phyloP scores from a whole-genome alignment of 30 jellyfish, hydroid and myxozoan species.

The Nemopilema nomurai region DNA sequence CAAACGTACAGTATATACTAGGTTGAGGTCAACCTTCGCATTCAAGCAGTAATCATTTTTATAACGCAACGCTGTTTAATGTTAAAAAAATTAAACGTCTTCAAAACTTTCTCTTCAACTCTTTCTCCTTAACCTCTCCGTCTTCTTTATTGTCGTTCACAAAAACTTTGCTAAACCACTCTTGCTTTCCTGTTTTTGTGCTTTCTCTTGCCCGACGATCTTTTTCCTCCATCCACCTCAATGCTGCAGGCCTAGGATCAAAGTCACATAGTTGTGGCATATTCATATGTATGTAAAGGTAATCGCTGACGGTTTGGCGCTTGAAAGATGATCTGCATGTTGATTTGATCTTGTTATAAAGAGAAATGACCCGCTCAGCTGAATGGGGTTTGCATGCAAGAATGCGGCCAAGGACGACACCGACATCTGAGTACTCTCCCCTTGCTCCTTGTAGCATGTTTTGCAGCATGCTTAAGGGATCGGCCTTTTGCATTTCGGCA shows the following conservation, averaged over 20 bases:
- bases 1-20: too few relatives aligned
- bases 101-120: too few relatives aligned
- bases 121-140: too few relatives aligned
- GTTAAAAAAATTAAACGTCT: too few relatives aligned
- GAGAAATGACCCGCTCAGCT: not conserved
- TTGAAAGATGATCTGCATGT: not conserved
- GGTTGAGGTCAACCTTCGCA: too few relatives aligned
- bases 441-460: not conserved
- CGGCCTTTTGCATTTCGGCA: not conserved
- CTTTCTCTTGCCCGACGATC: not conserved
- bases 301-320: not conserved
- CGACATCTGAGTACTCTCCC: not conserved
- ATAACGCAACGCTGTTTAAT: too few relatives aligned
- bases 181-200: not conserved
- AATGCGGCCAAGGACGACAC: not conserved
- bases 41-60: too few relatives aligned
- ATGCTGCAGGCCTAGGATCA: not conserved
- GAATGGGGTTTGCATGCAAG: slow-evolving; percentile 14
- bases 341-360: slow-evolving; percentile 5
- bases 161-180: slow-evolving; percentile 1
- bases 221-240: not conserved
- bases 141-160: too few relatives aligned
- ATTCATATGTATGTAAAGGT: not conserved
- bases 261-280: not conserved
- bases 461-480: too few relatives aligned